phyloP scores from a whole-genome alignment of 2,888 invertebrate genomes.

The Vanessa cardui region DNA sequence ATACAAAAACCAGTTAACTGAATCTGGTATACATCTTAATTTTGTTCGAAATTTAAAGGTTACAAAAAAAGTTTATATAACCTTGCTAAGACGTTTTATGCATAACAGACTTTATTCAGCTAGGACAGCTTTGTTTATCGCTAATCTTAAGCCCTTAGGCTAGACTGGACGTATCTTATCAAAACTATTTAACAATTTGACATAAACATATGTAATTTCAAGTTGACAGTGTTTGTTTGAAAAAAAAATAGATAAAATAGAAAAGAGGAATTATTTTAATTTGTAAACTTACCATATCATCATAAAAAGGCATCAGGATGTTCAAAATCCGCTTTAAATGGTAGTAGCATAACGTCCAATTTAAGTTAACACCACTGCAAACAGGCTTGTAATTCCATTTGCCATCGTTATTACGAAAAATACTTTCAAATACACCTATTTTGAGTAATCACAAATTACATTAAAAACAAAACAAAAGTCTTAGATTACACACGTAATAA shows the following conservation, averaged over 20 bases:
- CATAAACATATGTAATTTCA: background rate
- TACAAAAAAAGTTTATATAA: slow-evolving; percentile 9
- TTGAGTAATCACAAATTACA: slow-evolving; percentile 56
- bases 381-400: slow-evolving; percentile 46
- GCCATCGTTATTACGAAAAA: slow-evolving; percentile 46
- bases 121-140: slow-evolving; percentile 8
- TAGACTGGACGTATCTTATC: slow-evolving; percentile 19
- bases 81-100: slow-evolving; percentile 9
- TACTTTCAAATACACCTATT: slow-evolving; percentile 60
- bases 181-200: background rate
- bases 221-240: background rate
- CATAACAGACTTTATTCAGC: slow-evolving; percentile 5
- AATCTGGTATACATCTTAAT: slow-evolving; percentile 8
- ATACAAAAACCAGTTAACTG: background rate
- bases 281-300: slow-evolving; percentile 70
- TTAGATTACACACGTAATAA: slow-evolving; percentile 13
- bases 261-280: background rate
- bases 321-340: slow-evolving; percentile 63
- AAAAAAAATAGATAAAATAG: background rate
- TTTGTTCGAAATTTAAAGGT: background rate
- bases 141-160: slow-evolving; percentile 8
- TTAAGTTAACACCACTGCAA: slow-evolving; percentile 62
- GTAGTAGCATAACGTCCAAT: slow-evolving; percentile 73
- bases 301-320: slow-evolving; percentile 76
- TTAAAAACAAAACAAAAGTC: slow-evolving; percentile 23